Evolutionary conservation across 2,113 vertebrate genomes (phyloP), one percentile per base, ranked within the genome.

Genomic region (Pterophyllum scalare): DNA sequence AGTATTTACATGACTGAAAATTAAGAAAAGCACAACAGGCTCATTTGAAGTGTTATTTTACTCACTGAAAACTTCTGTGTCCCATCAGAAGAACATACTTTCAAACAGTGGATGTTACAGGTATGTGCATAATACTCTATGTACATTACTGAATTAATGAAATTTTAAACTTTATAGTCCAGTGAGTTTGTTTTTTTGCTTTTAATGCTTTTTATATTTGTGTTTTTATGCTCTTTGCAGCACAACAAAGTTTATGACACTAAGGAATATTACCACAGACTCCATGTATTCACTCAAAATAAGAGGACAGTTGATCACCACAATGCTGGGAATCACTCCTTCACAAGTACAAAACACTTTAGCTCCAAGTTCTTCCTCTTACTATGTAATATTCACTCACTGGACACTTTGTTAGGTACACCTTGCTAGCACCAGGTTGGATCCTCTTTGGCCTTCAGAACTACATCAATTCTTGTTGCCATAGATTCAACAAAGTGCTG

Each of bases 81-180:
- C 80, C 26, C 80, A 28, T 61, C 95, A 97, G 97, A 96, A 62
- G 95, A 95, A 88, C 84, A 87, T 88, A 81, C 38, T 1, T 97
- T 97, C 90, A 94, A 96, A 92, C 87, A 90, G 56, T 97, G 97
- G 97, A 95, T 96, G 95, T 28, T 74, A 22, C 90, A 96, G 96
- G 97, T 97, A 81, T 49, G 64, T 79, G 4, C 6, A 65, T 14
- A 31, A 46, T 15, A 22, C 13, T 24, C 1, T 33, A 15, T 19
- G 26, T 60, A n/a, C 8, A 56, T n/a, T n/a, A n/a, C 17, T 58
- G 20, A 62, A 17, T 33, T 1, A 28, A 20, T 70, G 19, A 22
- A 12, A 3, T 67, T 40, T 13, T 11, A 24, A 7, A 59, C 28
- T 60, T 6, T 7, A 5, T 19, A 12, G 4, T 52, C 7, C 33